Conservation (phyloP, 2,888 invertebrate genomes). For the Timandra comae region DNA sequence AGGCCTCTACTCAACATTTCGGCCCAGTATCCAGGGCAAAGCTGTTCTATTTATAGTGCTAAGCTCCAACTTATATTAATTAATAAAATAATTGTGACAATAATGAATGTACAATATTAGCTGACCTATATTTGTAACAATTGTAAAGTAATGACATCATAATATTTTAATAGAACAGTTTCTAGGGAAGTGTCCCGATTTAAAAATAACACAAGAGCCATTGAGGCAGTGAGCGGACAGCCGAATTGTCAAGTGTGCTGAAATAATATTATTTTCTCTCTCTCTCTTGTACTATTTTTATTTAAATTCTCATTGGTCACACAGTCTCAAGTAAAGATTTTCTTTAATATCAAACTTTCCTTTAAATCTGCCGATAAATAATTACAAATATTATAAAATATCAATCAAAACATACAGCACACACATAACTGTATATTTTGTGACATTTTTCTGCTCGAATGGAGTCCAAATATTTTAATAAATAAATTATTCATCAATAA, state of each 20-base stretch:
- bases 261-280: slow-evolving; percentile 19
- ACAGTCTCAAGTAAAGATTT: too few relatives aligned
- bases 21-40: slow-evolving; percentile 59
- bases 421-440: too few relatives aligned
- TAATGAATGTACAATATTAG: slow-evolving; percentile 14
- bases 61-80: slow-evolving; percentile 46
- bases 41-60: slow-evolving; percentile 58
- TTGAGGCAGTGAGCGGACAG: slow-evolving; percentile 40
- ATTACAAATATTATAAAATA: background rate
- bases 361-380: too few relatives aligned
- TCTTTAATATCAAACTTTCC: too few relatives aligned
- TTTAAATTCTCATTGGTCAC: slow-evolving; percentile 10
- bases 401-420: too few relatives aligned
- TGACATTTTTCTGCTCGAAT: too few relatives aligned
- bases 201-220: slow-evolving; percentile 57
- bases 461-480: slow-evolving; percentile 5
- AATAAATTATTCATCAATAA: slow-evolving; percentile 12
- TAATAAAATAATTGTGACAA: slow-evolving; percentile 31
- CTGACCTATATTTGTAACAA: slow-evolving; percentile 16
- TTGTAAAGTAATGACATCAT: slow-evolving; percentile 19
- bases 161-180: slow-evolving; percentile 25
- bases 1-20: slow-evolving; percentile 9
- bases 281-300: slow-evolving; percentile 21
- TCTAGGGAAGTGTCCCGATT: slow-evolving; percentile 48
- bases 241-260: slow-evolving; percentile 29